These are phyloP conservation scores for Anser brachyrhynchus DNA, from an alignment of 2,113 vertebrate genomes.

Conservation along the genomic window DNA sequence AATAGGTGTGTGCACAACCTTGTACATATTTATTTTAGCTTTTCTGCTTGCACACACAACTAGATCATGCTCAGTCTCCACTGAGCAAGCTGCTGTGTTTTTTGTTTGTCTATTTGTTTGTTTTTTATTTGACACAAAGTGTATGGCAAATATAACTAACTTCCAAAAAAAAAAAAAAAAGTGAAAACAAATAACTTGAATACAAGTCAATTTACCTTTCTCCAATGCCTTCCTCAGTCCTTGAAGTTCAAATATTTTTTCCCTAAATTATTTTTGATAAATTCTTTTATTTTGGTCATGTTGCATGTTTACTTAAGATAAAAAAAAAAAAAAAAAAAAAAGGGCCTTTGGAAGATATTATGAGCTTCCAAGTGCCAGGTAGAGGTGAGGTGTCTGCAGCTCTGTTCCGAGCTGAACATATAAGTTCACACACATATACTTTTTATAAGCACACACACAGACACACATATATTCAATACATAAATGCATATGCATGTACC, in stretches of 20 bases:
- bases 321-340: neutral
- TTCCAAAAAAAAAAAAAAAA: neutral
- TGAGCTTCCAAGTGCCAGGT: neutral
- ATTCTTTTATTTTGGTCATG: neutral
- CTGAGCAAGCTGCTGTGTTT: neutral
- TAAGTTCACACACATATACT: too few species aligned
- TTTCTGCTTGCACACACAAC: neutral
- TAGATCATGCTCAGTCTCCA: neutral
- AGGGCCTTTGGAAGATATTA: neutral
- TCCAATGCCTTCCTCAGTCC: neutral
- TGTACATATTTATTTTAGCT: neutral
- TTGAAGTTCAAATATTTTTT: neutral
- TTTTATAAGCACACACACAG: neutral
- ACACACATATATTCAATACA: fast-evolving
- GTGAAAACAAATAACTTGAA: neutral
- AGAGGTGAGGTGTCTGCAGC: neutral
- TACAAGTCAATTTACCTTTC: neutral
- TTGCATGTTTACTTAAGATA: neutral
- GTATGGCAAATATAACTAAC: neutral
- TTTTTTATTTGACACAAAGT: neutral
- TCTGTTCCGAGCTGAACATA: neutral
- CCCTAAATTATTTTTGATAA: neutral
- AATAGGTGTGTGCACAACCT: neutral
- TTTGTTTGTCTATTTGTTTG: neutral
- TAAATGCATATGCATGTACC: too few species aligned